A percentile compares a stretch with the other conserved stretches of the same genome.
phyloP scores from a whole-genome alignment of 2,888 invertebrate species.

The Malachius bipustulatus region DNA sequence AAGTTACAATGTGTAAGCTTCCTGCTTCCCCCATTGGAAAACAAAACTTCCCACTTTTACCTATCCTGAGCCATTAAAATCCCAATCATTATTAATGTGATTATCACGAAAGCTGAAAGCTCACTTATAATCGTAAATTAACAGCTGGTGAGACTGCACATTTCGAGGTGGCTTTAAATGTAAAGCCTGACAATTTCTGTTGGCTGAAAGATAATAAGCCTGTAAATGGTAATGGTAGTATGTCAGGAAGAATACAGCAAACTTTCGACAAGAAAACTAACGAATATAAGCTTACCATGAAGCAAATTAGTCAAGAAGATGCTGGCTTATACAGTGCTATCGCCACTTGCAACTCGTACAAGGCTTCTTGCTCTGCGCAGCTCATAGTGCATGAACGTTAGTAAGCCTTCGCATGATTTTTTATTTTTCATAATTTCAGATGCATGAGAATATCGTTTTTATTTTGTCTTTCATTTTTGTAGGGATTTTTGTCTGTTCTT shows the following conservation, averaged over 20 bases:
- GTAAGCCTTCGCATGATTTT: too few relatives aligned
- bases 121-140: constrained; percentile 7
- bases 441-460: too few relatives aligned
- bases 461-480: too few relatives aligned
- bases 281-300: constrained; percentile 59
- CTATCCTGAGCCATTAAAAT: not conserved
- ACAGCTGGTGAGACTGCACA: constrained; percentile 72
- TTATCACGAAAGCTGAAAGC: too few relatives aligned
- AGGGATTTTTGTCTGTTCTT: too few relatives aligned
- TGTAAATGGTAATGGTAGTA: constrained; percentile 54
- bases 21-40: too few relatives aligned
- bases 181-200: constrained; percentile 52
- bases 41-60: too few relatives aligned
- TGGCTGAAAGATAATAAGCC: constrained; percentile 86
- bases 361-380: constrained; percentile 75
- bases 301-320: constrained; percentile 64
- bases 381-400: constrained; percentile 76
- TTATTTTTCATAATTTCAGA: too few relatives aligned
- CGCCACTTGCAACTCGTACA: constrained; percentile 70
- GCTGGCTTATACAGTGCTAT: constrained; percentile 84
- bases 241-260: constrained; percentile 58
- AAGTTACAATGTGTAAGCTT: too few relatives aligned
- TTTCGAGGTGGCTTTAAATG: constrained; percentile 65
- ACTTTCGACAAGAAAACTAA: constrained; percentile 47
- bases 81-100: not conserved